Evolutionary conservation across 2,888 invertebrate species (phyloP).

Genomic region (Dynastes hyllus): DNA sequence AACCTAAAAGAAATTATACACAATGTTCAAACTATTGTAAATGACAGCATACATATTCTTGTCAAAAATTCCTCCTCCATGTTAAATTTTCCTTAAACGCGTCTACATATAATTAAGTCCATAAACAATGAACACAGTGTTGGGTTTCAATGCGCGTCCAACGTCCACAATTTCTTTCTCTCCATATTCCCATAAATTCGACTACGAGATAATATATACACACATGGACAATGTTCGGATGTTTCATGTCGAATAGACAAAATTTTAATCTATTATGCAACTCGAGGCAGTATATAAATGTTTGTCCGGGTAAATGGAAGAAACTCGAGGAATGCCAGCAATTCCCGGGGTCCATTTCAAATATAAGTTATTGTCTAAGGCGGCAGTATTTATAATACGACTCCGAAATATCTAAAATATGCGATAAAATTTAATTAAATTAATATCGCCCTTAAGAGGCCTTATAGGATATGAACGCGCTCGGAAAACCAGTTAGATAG

Average conservation of each 20-base stretch:
- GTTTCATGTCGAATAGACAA: slow-evolving; percentile 32
- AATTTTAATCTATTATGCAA: slow-evolving; percentile 47
- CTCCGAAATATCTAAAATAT: slow-evolving; percentile 66
- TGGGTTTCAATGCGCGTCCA: not conserved
- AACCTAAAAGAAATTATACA: too few relatives aligned
- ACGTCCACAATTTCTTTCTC: not conserved
- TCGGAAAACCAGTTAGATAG: slow-evolving; percentile 63
- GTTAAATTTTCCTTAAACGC: not conserved
- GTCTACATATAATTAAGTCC: not conserved
- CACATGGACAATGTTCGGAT: not conserved
- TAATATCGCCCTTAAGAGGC: slow-evolving; percentile 64
- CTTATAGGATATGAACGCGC: slow-evolving; percentile 48
- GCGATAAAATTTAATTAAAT: slow-evolving; percentile 71
- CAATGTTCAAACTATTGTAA: not conserved
- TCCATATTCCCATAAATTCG: not conserved
- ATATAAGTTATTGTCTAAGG: slow-evolving; percentile 62
- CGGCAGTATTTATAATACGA: slow-evolving; percentile 65
- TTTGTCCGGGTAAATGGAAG: slow-evolving; percentile 3
- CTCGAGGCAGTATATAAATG: not conserved
- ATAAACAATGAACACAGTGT: slow-evolving; percentile 11
- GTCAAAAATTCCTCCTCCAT: not conserved
- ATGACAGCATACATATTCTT: not conserved
- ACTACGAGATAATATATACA: not conserved
- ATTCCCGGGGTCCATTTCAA: slow-evolving; percentile 53
- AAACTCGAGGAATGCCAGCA: slow-evolving; percentile 49